Conservation (phyloP, 1,140 invertebrate genomes). For the Tetramorium alpestre region DNA sequence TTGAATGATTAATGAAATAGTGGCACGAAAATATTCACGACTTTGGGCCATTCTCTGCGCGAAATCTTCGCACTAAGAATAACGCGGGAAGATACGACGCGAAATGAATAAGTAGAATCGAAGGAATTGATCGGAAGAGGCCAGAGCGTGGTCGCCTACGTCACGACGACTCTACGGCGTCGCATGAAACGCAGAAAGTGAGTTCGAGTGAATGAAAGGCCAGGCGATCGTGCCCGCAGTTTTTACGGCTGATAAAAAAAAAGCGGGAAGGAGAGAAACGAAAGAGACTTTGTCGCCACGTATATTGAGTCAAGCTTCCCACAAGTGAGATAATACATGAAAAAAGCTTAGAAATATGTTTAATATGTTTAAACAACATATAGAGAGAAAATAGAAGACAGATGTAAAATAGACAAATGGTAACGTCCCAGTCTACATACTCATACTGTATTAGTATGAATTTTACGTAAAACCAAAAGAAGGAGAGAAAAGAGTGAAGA, state of each 20-base stretch:
- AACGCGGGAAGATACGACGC: neutral
- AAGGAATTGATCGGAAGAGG: conserved; percentile 8
- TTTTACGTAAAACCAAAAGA: neutral
- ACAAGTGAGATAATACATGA: neutral
- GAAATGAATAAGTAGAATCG: neutral
- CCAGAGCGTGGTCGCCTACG: conserved; percentile 29
- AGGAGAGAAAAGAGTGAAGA: neutral
- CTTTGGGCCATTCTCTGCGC: neutral
- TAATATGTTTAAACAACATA: neutral
- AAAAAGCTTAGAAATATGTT: neutral
- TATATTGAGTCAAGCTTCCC: neutral
- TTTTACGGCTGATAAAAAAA: neutral
- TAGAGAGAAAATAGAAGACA: neutral
- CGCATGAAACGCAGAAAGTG: conserved; percentile 52
- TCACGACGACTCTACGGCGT: conserved; percentile 31
- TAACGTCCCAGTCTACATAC: neutral
- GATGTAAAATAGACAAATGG: neutral
- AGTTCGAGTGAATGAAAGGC: conserved; percentile 37
- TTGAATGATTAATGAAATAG: neutral
- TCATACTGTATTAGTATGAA: neutral
- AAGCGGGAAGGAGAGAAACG: neutral
- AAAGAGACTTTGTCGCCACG: neutral
- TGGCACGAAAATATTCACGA: neutral
- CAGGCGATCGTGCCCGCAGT: conserved; percentile 24
- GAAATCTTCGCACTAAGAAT: neutral